phyloP scores from a whole-genome alignment of 2,797 vertebrate species.

The Fundulus diaphanus region DNA sequence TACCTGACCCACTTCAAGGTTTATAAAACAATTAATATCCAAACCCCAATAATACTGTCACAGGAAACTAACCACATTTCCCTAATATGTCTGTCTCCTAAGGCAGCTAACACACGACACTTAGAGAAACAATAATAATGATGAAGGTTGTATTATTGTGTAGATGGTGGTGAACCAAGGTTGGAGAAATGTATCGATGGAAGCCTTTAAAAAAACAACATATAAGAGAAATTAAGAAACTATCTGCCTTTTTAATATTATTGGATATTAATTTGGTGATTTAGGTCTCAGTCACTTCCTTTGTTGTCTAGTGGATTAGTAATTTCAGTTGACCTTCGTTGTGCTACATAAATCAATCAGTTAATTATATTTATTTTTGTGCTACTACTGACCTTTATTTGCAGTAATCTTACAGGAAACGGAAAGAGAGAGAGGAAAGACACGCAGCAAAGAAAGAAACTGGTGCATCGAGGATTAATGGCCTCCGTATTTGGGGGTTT shows the following conservation, averaged over 20 bases:
- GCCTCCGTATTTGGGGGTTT: no score
- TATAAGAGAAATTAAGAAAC: not conserved
- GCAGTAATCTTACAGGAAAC: no score
- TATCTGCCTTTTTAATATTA: no score
- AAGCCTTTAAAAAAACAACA: no score
- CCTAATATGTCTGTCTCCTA: not conserved
- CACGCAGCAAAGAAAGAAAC: no score
- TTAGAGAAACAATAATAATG: not conserved
- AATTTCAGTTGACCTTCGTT: no score
- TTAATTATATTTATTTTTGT: not conserved
- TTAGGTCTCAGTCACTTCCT: no score
- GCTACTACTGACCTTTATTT: not conserved
- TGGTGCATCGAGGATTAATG: no score
- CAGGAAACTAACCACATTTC: not conserved
- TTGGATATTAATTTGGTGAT: no score
- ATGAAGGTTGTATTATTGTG: not conserved
- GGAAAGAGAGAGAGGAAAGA: no score
- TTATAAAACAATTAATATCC: not conserved
- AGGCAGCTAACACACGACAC: not conserved
- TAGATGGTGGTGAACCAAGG: not conserved
- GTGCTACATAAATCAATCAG: no score
- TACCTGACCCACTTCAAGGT: slow-evolving; percentile 25
- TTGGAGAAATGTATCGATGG: not conserved
- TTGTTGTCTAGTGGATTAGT: no score
- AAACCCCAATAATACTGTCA: not conserved